Evolutionary conservation across 1,140 invertebrate genomes (phyloP), one percentile per base, ranked within the genome.

Genomic region (Drosophila obscura): DNA sequence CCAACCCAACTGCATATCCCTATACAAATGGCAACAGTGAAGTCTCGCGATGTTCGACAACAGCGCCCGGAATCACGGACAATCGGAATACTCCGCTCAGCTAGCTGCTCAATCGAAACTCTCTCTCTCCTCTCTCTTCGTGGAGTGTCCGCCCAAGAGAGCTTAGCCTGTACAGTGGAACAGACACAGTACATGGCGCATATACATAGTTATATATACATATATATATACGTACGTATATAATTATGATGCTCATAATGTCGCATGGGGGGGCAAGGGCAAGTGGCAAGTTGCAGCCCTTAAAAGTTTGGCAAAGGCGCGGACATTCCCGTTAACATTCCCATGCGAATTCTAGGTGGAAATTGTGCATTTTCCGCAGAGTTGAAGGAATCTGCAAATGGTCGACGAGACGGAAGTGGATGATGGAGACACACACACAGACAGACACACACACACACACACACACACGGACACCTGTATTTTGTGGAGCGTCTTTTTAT

Each of bases 401-500:
- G 64, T 28, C 43, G 31, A 49, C 48, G 68, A 26, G 26, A 35
- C 28, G 16, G 51, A 56, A 68, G 66, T 26, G 46, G 56, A 57
- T 26, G 31, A 31, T 31, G 31, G 31, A 31, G 28, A 8, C 28
- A 8, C 28, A 31, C 28, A 28, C 5, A 28, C 28, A 31, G 6
- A 31, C 6, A 31, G 7, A 8, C 7, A 31, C 7, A 8, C 28
- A 8, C 2, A 31, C 19, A 8, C 28, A 31, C 28, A 28, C 5
- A 28, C 28, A 31, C 28, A 31, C 8, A 9, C n/a, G 7, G 22
- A 44, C 8, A 57, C 24, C 8, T 45, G 24, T 11, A 45, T n/a
- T 50, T 9, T 4, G 35, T 39, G 35, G 11, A 39, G 11, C 35
- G 65, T 77, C 67, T 69, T 81, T 81, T 87, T 87, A 84, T 84